Percentiles rank a stretch among this genome's conserved stretches.
Conservation (phyloP, 2,797 vertebrate genomes). For the Danio kyathit region DNA sequence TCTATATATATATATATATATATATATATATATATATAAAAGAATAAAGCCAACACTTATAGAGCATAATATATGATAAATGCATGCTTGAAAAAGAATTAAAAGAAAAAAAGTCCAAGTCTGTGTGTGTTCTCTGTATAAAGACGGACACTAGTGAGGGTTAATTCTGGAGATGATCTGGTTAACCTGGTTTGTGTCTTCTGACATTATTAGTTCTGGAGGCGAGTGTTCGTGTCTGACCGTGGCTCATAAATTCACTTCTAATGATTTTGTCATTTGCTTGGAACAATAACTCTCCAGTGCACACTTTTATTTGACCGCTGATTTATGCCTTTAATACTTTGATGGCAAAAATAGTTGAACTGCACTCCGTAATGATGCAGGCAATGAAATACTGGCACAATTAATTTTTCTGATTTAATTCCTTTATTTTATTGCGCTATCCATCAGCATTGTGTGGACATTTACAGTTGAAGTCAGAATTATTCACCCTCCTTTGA, state of each 20-base stretch:
- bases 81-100: no score
- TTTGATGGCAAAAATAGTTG: slow-evolving; percentile 89
- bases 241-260: slow-evolving; percentile 84
- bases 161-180: neutral
- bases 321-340: slow-evolving; percentile 98
- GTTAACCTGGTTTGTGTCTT: slow-evolving; percentile 65
- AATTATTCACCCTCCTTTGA: no score
- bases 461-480: slow-evolving; percentile 65
- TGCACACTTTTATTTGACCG: slow-evolving; percentile 80
- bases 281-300: slow-evolving; percentile 83
- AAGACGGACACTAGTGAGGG: neutral
- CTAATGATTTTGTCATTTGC: slow-evolving; percentile 90
- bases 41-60: no score
- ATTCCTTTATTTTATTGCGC: slow-evolving; percentile 94
- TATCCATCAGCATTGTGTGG: slow-evolving; percentile 89
- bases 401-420: slow-evolving; percentile 89
- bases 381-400: slow-evolving; percentile 85
- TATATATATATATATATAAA: no score
- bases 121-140: no score
- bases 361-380: slow-evolving; percentile 85
- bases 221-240: slow-evolving; percentile 67
- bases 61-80: no score
- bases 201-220: slow-evolving; percentile 67
- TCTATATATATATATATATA: no score
- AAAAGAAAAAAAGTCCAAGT: no score